Conservation (phyloP, 1,140 invertebrate species). For the Drosophila lowei region DNA sequence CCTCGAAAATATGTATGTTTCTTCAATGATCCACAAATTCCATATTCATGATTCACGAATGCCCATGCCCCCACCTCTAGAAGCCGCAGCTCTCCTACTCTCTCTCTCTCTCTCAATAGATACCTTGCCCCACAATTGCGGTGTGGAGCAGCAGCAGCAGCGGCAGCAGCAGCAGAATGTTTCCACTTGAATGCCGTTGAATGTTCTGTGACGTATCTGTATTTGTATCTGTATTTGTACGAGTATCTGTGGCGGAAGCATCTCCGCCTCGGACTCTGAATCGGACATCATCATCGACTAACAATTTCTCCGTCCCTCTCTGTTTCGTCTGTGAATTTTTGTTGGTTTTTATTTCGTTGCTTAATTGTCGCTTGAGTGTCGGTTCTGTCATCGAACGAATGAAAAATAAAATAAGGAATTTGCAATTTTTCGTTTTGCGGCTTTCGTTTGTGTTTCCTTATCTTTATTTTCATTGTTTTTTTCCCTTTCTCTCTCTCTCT, state of each 20-base stretch:
- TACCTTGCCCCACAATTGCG: not conserved
- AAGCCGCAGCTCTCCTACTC: not conserved
- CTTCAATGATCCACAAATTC: too few relatives aligned
- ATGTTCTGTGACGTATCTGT: slow-evolving; percentile 76
- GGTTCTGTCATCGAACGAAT: slow-evolving; percentile 65
- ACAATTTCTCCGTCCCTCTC: slow-evolving; percentile 31
- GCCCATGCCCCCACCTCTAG: too few relatives aligned
- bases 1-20: too few relatives aligned
- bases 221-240: slow-evolving; percentile 53
- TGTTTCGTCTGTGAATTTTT: not conserved
- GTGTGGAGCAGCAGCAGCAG: slow-evolving; percentile 1
- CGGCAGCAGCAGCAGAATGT: slow-evolving; percentile 37
- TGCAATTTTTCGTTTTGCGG: slow-evolving; percentile 30
- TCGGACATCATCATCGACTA: slow-evolving; percentile 48
- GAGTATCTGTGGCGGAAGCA: slow-evolving; percentile 32
- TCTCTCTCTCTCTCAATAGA: not conserved
- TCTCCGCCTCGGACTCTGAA: slow-evolving; percentile 26
- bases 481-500: not conserved
- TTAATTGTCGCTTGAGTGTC: slow-evolving; percentile 72
- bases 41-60: too few relatives aligned
- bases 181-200: slow-evolving; percentile 73
- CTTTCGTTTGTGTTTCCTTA: slow-evolving; percentile 39
- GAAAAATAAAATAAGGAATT: slow-evolving; percentile 13
- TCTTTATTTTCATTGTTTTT: slow-evolving; percentile 19
- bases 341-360: slow-evolving; percentile 51